Percentiles rank a stretch among this genome's conserved stretches.
Evolutionary conservation across 2,113 vertebrate species (phyloP).

Genomic region (Oreochromis niloticus): DNA sequence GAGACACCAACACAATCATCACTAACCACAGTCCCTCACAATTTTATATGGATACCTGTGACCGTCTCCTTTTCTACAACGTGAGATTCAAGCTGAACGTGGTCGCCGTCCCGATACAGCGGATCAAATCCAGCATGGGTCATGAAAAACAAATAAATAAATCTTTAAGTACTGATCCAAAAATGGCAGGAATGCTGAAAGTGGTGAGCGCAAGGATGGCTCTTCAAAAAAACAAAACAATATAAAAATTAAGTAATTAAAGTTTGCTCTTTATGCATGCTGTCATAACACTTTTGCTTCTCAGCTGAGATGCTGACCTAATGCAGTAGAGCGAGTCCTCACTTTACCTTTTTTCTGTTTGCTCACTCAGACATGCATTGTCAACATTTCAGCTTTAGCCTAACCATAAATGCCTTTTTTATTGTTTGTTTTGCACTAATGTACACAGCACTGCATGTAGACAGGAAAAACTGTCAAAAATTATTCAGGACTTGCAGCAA

Average conservation of each 20-base stretch:
- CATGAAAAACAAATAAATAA: not conserved
- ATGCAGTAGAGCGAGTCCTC: not conserved
- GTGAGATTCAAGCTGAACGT: not conserved
- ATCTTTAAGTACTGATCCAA: not conserved
- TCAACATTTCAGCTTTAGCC: not conserved
- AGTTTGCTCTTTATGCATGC: not conserved
- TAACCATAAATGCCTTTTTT: not conserved
- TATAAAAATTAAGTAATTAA: not conserved
- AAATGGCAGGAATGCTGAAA: not conserved
- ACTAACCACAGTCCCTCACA: not conserved
- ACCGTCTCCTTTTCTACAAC: not conserved
- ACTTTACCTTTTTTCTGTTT: not conserved
- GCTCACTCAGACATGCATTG: not conserved
- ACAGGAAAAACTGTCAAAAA: not conserved
- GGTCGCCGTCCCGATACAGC: accelerated
- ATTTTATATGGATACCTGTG: not conserved
- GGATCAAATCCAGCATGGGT: not conserved
- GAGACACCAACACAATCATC: not conserved
- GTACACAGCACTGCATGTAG: not conserved
- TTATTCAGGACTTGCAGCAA: not conserved
- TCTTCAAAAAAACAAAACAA: not conserved
- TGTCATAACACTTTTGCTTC: not conserved
- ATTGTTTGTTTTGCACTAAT: not conserved
- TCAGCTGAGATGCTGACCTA: not conserved
- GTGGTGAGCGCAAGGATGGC: not conserved